phyloP scores from a whole-genome alignment of 1,140 invertebrate species.

The Sycobia sp. region DNA sequence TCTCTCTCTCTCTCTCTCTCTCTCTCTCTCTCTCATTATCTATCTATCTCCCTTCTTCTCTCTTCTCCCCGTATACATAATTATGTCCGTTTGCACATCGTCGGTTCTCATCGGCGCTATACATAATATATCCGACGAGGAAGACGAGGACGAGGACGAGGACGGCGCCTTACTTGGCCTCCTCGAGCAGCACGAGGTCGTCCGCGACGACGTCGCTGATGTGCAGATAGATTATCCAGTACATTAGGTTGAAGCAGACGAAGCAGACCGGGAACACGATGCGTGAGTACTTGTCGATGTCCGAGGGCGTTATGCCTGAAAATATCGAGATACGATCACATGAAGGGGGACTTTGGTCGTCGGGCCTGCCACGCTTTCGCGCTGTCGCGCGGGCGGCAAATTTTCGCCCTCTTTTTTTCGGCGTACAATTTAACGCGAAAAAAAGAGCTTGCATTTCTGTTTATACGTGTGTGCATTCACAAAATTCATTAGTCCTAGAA shows the following conservation, averaged over 20 bases:
- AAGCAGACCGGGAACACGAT: constrained; percentile 96
- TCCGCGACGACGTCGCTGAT: constrained; percentile 93
- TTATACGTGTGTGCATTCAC: no score
- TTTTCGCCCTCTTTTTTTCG: no score
- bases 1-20: not conserved
- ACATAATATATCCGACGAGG: no score
- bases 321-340: no score
- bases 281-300: constrained; percentile 95
- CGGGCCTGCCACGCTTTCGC: no score
- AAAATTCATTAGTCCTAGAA: no score
- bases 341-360: no score
- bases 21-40: not conserved
- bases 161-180: constrained; percentile 78
- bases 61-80: not conserved
- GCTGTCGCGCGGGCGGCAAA: no score
- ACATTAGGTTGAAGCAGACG: constrained; percentile 97
- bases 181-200: constrained; percentile 84
- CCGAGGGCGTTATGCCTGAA: constrained; percentile 85
- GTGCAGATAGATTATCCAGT: constrained; percentile 96
- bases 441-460: no score
- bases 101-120: no score
- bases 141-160: no score
- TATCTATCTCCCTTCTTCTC: no score
- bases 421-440: not conserved
- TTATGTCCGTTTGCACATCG: constrained; percentile 14